phyloP scores from a whole-genome alignment of 2,113 vertebrate genomes.

The Bos indicus region DNA sequence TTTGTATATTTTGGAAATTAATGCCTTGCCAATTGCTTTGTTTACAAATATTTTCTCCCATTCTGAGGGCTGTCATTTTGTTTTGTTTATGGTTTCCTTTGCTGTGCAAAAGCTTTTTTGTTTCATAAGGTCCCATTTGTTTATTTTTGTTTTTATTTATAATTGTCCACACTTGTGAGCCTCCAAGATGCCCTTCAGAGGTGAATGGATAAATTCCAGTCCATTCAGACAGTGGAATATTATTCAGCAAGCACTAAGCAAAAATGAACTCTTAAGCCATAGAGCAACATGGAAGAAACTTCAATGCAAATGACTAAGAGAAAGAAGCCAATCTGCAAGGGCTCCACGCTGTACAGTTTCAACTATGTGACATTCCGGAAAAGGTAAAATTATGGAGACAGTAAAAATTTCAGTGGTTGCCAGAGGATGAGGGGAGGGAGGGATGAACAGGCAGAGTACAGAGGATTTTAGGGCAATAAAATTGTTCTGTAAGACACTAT shows the following conservation, averaged over 20 bases:
- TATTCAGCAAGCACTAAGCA: neutral
- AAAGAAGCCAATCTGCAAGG: neutral
- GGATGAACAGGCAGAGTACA: neutral
- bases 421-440: neutral
- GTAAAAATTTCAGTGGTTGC: neutral
- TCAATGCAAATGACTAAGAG: neutral
- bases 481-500: neutral
- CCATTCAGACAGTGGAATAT: neutral
- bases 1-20: neutral
- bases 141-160: neutral
- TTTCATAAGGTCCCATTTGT: neutral
- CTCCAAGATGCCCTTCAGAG: too few species aligned
- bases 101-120: neutral
- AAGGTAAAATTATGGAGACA: neutral
- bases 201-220: neutral
- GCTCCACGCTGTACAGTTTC: neutral
- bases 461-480: neutral
- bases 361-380: neutral
- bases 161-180: neutral
- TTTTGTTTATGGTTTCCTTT: neutral
- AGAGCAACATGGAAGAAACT: neutral
- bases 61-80: neutral
- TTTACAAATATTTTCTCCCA: neutral
- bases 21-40: neutral
- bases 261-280: neutral